Percentiles rank a stretch among this genome's conserved stretches.
These are phyloP conservation scores for Xiphophorus couchianus DNA, from an alignment of 2,113 vertebrate species.

Conservation along the genomic window DNA sequence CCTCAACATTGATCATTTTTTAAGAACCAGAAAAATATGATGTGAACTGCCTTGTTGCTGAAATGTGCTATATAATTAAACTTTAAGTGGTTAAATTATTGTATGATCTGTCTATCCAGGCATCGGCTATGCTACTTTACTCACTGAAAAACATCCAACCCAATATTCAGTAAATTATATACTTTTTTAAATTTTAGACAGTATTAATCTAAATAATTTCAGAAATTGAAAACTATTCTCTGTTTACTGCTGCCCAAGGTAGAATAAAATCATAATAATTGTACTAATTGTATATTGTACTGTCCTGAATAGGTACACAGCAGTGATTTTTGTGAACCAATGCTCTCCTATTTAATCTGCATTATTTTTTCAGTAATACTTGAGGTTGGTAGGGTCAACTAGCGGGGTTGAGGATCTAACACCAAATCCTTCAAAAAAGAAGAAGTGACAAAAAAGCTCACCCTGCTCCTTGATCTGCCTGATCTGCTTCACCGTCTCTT, in stretches of 20 bases:
- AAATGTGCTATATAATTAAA: too few relatives aligned
- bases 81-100: too few relatives aligned
- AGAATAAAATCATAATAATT: not conserved
- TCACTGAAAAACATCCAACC: too few relatives aligned
- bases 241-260: not conserved
- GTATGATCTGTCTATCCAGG: too few relatives aligned
- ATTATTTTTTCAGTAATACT: not conserved
- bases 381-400: not conserved
- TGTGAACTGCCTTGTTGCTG: too few relatives aligned
- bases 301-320: not conserved
- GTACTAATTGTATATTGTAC: too few relatives aligned
- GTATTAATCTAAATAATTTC: not conserved
- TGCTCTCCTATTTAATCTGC: not conserved
- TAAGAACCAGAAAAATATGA: too few relatives aligned
- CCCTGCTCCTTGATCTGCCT: slow-evolving; percentile 99
- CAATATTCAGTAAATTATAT: too few relatives aligned
- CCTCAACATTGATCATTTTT: too few relatives aligned
- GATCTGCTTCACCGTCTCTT: slow-evolving; percentile 99
- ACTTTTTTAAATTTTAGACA: not conserved
- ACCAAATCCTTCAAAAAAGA: not conserved
- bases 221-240: not conserved
- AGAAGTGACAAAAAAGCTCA: slow-evolving; percentile 71
- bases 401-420: not conserved
- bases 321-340: not conserved
- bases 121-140: too few relatives aligned